Conservation (phyloP, 64 coral and sea anemone genomes). For the Trachythela sp. region DNA sequence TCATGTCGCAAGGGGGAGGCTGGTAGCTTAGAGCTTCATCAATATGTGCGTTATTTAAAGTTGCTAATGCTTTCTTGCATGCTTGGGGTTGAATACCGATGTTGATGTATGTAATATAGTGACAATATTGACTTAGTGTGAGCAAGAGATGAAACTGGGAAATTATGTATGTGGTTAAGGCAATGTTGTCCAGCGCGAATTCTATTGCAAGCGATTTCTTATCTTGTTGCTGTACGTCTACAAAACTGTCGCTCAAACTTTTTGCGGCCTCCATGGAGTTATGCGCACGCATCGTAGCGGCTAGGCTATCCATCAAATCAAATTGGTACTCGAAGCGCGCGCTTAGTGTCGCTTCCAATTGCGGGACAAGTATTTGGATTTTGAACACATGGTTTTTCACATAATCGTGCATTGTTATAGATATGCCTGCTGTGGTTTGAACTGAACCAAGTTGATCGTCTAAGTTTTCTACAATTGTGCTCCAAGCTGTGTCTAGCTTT, state of each 20-base stretch:
- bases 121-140: conserved; percentile 41
- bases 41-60: conserved; percentile 42
- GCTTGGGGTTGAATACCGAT: conserved; percentile 22
- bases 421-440: conserved; percentile 23
- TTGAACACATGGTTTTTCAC: conserved; percentile 37
- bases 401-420: conserved; percentile 4
- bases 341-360: conserved; percentile 34
- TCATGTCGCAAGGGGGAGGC: conserved; percentile 40
- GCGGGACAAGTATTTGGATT: conserved; percentile 35
- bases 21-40: conserved; percentile 43
- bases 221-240: conserved; percentile 13
- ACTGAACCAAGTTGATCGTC: conserved; percentile 26
- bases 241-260: conserved; percentile 11
- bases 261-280: conserved; percentile 39
- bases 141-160: conserved; percentile 41
- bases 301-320: conserved; percentile 47
- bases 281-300: conserved; percentile 23
- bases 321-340: conserved; percentile 38
- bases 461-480: conserved; percentile 30
- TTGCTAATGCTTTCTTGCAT: conserved; percentile 32
- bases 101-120: conserved; percentile 46
- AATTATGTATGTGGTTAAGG: conserved; percentile 54
- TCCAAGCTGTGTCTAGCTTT: conserved; percentile 43
- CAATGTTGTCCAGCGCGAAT: conserved; percentile 48
- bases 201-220: conserved; percentile 16